Percentiles rank a stretch among this genome's conserved stretches.
Evolutionary conservation across 2,113 vertebrate genomes (phyloP).

Genomic region (Heliornis fulica): DNA sequence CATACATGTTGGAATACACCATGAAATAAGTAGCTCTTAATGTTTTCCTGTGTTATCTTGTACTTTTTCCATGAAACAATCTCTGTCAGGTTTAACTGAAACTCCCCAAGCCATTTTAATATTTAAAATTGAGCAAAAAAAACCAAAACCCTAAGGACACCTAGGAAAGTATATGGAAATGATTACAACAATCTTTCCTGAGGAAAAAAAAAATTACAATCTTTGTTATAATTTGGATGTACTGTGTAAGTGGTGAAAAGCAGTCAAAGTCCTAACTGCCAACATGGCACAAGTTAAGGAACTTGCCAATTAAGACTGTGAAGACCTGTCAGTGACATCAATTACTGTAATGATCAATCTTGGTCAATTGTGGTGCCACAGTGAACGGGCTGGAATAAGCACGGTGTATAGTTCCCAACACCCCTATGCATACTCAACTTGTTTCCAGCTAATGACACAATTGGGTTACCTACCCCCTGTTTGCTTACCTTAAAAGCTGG

Average conservation of each 20-base stretch:
- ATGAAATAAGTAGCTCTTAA: not conserved
- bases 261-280: not conserved
- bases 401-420: not conserved
- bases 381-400: not conserved
- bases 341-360: not conserved
- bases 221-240: not conserved
- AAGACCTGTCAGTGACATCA: not conserved
- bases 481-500: not conserved
- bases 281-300: not conserved
- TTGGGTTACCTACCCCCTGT: not conserved
- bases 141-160: not conserved
- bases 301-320: not conserved
- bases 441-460: not conserved
- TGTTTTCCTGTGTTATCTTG: not conserved
- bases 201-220: not conserved
- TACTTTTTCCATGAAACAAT: not conserved
- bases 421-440: not conserved
- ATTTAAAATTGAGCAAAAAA: not conserved
- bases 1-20: not conserved
- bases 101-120: not conserved
- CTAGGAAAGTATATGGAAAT: not conserved
- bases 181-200: not conserved
- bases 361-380: not conserved
- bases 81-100: not conserved
- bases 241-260: not conserved